These are phyloP conservation scores for Pygoscelis antarcticus DNA, from an alignment of 2,113 vertebrate species.

Conservation along the genomic window DNA sequence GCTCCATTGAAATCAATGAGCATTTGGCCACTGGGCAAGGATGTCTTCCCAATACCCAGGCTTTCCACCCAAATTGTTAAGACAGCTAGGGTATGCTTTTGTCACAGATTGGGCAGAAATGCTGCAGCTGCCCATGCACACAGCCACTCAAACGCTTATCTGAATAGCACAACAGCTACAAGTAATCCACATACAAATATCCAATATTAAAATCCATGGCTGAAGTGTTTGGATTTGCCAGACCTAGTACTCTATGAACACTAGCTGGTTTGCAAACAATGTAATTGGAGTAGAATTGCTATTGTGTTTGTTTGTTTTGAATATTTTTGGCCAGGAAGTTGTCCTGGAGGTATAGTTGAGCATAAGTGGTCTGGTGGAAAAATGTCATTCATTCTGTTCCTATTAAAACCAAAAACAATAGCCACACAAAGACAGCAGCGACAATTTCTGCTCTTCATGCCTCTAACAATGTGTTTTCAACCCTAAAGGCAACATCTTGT, in stretches of 20 bases:
- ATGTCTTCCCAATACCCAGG: neutral
- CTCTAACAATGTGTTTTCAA: slow-evolving; percentile 54
- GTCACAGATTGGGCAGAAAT: neutral
- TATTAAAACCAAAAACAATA: slow-evolving; percentile 66
- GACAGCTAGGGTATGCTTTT: neutral
- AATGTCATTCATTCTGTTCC: slow-evolving; percentile 68
- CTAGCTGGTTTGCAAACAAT: slow-evolving; percentile 62
- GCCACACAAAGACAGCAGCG: slow-evolving; percentile 55
- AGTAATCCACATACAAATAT: neutral
- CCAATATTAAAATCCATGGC: neutral
- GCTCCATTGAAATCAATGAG: neutral
- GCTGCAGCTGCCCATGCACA: neutral
- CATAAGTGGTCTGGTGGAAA: slow-evolving; percentile 62
- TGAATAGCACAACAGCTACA: neutral
- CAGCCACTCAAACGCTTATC: neutral
- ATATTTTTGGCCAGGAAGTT: slow-evolving; percentile 68
- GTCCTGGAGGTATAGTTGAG: slow-evolving; percentile 66
- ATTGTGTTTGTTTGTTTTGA: slow-evolving; percentile 71
- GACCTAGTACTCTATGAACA: slow-evolving; percentile 60
- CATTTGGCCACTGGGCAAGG: neutral
- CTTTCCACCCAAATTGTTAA: neutral
- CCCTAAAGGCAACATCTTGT: slow-evolving; percentile 62
- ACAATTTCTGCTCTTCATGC: slow-evolving; percentile 53
- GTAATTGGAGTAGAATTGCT: slow-evolving; percentile 68
- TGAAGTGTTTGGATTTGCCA: slow-evolving; percentile 22